phyloP scores from a whole-genome alignment of 2,797 vertebrate species.

The Notolepis coatsorum region DNA sequence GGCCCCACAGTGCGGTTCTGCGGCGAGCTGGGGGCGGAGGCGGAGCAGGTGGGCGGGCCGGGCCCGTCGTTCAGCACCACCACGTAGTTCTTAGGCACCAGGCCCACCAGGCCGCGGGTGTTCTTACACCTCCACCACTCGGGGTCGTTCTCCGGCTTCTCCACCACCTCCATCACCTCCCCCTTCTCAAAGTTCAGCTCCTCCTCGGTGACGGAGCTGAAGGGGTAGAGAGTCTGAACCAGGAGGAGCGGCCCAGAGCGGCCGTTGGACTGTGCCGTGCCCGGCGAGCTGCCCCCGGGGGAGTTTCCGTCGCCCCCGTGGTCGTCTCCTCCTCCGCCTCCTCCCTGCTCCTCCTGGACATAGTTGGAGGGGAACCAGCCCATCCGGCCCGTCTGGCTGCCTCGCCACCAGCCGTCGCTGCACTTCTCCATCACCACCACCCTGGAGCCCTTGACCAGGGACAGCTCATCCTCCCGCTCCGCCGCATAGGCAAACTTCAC shows the following conservation, averaged over 20 bases:
- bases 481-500: conserved; percentile 95
- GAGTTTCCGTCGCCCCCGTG: conserved; percentile 48
- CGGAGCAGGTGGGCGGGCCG: conserved; percentile 33
- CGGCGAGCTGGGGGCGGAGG: conserved; percentile 54
- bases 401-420: conserved; percentile 98
- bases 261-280: conserved; percentile 86
- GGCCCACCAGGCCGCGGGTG: conserved; percentile 90
- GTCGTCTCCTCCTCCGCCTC: conserved; percentile 73
- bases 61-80: conserved; percentile 88
- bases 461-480: conserved; percentile 94
- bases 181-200: conserved; percentile 99
- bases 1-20: conserved; percentile 77
- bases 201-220: conserved; percentile 97
- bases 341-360: conserved; percentile 87
- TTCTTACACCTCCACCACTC: conserved; percentile 99
- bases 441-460: conserved; percentile 89
- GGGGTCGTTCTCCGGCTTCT: conserved; percentile 97
- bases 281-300: conserved; percentile 44
- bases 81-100: conserved; percentile 99
- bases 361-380: conserved; percentile 99
- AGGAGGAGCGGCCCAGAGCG: conserved; percentile 83
- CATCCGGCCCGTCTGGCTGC: conserved; percentile 87
- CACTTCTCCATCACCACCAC: conserved; percentile 98
- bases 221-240: conserved; percentile 97
- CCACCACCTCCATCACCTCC: conserved; percentile 98